Base-by-base conservation (phyloP, 2,888 invertebrate genomes). In the Baronia brevicornis region DNA sequence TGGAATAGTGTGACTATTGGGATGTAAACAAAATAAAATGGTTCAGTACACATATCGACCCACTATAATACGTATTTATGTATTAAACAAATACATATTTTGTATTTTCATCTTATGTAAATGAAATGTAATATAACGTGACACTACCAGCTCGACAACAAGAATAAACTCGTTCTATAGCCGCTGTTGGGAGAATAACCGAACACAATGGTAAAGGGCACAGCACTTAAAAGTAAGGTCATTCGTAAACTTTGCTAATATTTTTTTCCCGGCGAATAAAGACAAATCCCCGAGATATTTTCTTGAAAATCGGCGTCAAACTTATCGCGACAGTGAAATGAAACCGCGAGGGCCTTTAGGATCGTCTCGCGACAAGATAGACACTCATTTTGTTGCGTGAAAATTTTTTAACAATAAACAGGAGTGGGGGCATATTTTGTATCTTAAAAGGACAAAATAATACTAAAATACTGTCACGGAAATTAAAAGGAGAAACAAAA, bases 401-500 rank as follows among this genome's bases (percentile, higher is more conserved):
- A 50, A 48, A 51, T 24, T 33, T 43, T 35, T 34, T 28, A 36
- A 48, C 48, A 54, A 51, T 38, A 53, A 54, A 63, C 57, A 62
- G 59, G 51, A 54, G 49, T 47, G 51, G 48, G 36, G 59, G 53
- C 60, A 61, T 59, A 63, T 62, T 65, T 67, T 54, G 44, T 50
- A 43, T 50, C 42, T 33, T 36, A 39, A 51, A 56, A 64, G 63
- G 56, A 47, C 43, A 42, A 51, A 57, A 67, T 62, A 72, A 71
- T 64, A 60, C 52, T 51, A 64, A 66, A 72, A 69, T 60, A 60
- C 62, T 60, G 62, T 55, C 52, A 46, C 59, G 68, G 70, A 72
- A 75, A 75, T 75, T 74, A 72, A 73, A 74, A 67, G 56, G 48
- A 60, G 60, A 62, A 73, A 74, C 70, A 75, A 72, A 67, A 61